Conservation (phyloP, 1,140 invertebrate species). For the Drosophila tani region DNA sequence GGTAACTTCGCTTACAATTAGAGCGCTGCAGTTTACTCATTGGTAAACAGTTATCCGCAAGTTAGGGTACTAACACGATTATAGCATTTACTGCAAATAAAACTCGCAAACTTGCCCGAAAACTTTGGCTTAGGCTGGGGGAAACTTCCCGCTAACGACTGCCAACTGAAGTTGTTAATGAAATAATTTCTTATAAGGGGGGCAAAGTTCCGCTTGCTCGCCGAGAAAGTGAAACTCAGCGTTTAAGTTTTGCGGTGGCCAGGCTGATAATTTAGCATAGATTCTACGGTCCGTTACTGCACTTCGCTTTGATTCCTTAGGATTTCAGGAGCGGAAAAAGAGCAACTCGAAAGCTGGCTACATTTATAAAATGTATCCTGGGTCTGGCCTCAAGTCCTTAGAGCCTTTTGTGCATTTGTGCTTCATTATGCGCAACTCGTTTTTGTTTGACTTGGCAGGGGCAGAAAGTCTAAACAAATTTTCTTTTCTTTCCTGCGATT, state of each 20-base stretch:
- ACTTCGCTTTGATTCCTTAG: conserved; percentile 3
- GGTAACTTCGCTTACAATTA: conserved; percentile 64
- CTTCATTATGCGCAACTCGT: conserved; percentile 81
- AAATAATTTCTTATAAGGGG: conserved; percentile 73
- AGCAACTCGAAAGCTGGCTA: conserved; percentile 44
- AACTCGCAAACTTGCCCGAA: conserved; percentile 54
- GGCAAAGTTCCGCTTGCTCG: conserved; percentile 44
- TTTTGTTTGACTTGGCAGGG: conserved; percentile 76
- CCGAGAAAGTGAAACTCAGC: conserved; percentile 74
- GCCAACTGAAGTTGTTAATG: conserved; percentile 80
- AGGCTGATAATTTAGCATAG: conserved; percentile 73
- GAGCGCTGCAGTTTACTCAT: conserved; percentile 65
- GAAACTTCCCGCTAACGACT: conserved; percentile 63
- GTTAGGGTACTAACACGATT: conserved; percentile 76
- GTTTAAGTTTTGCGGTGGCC: conserved; percentile 64
- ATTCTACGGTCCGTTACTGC: conserved; percentile 32
- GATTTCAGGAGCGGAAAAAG: conserved; percentile 28
- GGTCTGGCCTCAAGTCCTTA: conserved; percentile 22
- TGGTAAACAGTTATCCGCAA: conserved; percentile 75
- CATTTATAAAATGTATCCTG: conserved; percentile 60
- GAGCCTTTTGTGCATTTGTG: conserved; percentile 70
- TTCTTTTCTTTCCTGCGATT: conserved; percentile 65
- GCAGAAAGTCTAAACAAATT: conserved; percentile 77
- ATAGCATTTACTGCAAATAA: conserved; percentile 72
- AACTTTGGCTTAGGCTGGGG: conserved; percentile 41